Percentiles rank a stretch among this genome's conserved stretches.
These are phyloP conservation scores for Cenopis cana DNA, from an alignment of 2,888 invertebrate species.

Conservation along the genomic window DNA sequence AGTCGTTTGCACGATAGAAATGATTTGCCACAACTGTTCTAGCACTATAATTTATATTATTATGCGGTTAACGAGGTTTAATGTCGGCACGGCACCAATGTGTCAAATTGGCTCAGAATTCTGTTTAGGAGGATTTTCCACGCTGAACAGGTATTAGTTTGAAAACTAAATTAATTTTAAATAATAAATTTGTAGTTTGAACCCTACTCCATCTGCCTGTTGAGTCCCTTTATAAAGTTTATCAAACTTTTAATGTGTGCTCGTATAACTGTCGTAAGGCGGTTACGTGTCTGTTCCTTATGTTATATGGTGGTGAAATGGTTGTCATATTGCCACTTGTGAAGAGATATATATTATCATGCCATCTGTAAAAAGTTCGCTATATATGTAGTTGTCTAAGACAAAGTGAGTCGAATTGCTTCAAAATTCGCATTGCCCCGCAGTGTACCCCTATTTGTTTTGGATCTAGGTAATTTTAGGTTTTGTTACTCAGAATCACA, in stretches of 20 bases:
- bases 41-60: conserved; percentile 1
- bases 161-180: too few relatives aligned
- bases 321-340: too few relatives aligned
- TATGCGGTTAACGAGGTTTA: background rate
- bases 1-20: conserved; percentile 3
- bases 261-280: background rate
- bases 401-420: too few relatives aligned
- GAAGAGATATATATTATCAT: too few relatives aligned
- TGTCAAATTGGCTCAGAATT: background rate
- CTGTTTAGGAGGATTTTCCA: background rate
- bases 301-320: too few relatives aligned
- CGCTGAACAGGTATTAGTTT: background rate
- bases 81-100: background rate
- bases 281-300: background rate
- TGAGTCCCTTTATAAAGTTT: background rate
- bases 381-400: too few relatives aligned
- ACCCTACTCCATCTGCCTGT: background rate
- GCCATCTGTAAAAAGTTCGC: too few relatives aligned
- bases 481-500: too few relatives aligned
- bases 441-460: too few relatives aligned
- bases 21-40: background rate
- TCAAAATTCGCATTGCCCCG: too few relatives aligned
- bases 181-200: too few relatives aligned
- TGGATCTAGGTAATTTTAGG: too few relatives aligned
- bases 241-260: background rate